phyloP scores from a whole-genome alignment of 1,140 invertebrate genomes.

The Drosophila repletoides region DNA sequence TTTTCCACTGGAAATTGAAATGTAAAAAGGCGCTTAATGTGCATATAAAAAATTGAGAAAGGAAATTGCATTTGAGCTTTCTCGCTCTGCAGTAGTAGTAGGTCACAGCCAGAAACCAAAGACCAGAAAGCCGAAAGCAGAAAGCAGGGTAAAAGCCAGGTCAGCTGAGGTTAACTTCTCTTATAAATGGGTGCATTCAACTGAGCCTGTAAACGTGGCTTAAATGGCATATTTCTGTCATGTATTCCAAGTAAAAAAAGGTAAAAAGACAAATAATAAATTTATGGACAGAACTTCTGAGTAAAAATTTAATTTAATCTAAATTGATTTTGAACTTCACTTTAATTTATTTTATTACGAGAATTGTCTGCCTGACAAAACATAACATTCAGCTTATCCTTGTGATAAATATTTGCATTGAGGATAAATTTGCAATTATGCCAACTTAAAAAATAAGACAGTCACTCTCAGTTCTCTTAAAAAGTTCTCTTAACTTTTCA shows the following conservation, averaged over 20 bases:
- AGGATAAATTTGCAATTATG: background rate
- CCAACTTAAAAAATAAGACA: no score
- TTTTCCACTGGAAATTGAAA: conserved; percentile 64
- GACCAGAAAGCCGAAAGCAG: conserved; percentile 1
- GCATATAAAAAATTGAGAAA: conserved; percentile 75
- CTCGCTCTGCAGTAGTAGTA: conserved; percentile 17
- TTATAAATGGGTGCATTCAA: conserved; percentile 72
- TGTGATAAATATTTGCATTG: no score
- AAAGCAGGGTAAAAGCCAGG: conserved; percentile 2
- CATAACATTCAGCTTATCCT: no score
- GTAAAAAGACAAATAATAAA: no score
- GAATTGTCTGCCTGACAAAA: no score
- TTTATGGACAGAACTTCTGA: no score
- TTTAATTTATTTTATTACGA: no score
- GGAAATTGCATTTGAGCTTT: conserved; percentile 70
- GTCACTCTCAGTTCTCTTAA: no score
- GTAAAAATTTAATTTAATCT: no score
- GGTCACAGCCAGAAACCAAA: conserved; percentile 14
- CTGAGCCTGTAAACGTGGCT: conserved; percentile 26
- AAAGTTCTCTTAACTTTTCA: no score
- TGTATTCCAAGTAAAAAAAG: background rate
- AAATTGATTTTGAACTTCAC: no score
- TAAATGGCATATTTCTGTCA: background rate
- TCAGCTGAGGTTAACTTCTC: conserved; percentile 61
- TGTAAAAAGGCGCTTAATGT: conserved; percentile 76